Conservation (phyloP, 2,113 vertebrate species). For the Cynoglossus semilaevis region DNA sequence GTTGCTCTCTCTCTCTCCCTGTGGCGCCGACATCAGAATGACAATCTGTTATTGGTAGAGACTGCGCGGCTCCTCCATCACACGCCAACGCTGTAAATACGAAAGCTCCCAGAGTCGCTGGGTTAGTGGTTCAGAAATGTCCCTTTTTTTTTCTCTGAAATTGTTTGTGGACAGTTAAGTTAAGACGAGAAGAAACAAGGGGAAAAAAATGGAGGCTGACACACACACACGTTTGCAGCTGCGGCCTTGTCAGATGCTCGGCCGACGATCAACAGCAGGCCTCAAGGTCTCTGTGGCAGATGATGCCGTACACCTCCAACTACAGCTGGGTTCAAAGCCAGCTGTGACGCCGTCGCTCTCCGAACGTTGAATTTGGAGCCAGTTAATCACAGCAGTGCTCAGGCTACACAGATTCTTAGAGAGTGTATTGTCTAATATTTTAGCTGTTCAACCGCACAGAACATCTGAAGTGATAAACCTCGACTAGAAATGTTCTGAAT, state of each 20-base stretch:
- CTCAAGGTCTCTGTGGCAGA: conserved; percentile 38
- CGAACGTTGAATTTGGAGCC: conserved; percentile 4
- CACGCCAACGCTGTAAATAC: conserved; percentile 61
- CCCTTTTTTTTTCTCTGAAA: neutral
- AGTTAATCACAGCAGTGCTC: neutral
- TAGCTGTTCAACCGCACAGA: too few relatives aligned
- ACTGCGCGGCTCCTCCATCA: conserved; percentile 54
- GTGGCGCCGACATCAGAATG: conserved; percentile 69
- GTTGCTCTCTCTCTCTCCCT: conserved; percentile 59
- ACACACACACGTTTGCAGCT: conserved; percentile 13
- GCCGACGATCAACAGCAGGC: conserved; percentile 14
- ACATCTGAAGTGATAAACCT: neutral
- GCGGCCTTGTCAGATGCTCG: neutral
- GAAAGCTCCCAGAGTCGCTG: conserved; percentile 1
- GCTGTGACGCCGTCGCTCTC: conserved; percentile 9
- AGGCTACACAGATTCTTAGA: neutral
- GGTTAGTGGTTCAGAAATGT: conserved; percentile 32
- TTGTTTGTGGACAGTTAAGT: conserved; percentile 42
- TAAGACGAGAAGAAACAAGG: conserved; percentile 8
- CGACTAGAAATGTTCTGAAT: too few relatives aligned
- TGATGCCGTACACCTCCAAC: neutral
- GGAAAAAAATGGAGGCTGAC: conserved; percentile 11
- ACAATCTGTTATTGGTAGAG: conserved; percentile 70
- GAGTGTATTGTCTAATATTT: too few relatives aligned
- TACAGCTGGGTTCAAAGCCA: conserved; percentile 3